Base-by-base conservation (phyloP, 2,113 vertebrate genomes). In the Solea senegalensis region DNA sequence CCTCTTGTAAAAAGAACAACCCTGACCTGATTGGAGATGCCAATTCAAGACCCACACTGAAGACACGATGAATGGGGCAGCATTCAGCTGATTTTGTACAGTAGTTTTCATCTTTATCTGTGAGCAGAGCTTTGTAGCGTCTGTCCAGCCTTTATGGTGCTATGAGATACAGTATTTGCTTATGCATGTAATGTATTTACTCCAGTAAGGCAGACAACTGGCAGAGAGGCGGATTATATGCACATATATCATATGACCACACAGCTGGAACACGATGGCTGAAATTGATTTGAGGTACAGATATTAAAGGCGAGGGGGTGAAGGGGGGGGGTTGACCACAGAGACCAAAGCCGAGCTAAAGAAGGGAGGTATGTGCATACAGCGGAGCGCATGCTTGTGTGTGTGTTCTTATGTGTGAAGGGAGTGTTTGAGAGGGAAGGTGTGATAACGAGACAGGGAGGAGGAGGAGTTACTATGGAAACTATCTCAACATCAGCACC, bases 401-500 rank as follows among this genome's bases (percentile, higher is more conserved):
- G 76, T 72, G 63, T 28, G 15, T 73, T 73, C 40, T 10, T 69
- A 40, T 69, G 51, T 80, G 69, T 21, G 67, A 80, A 14, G 74
- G 41, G 60, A 61, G 74, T 54, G 58, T 57, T 67, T n/a, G 50
- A 54, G 55, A 80, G 55, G 51, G 28, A 65, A 52, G 66, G 69
- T 9, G 48, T 26, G 52, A 62, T 51, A 79, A 66, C 9, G 10
- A 79, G 46, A 61, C 7, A 57, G 62, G 58, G 53, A 74, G 67
- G 52, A 50, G 79, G 74, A 59, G 73, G 62, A 71, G 86, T 90
- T 89, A 86, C 89, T 86, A 91, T 91, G 90, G 90, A 82, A 92
- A 92, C 91, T 77, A 89, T 90, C 87, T 77, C 82, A 88, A 71
- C 74, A 90, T 90, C 83, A 88, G 72, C 82, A 80, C 74, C 75